Evolutionary conservation across 92 coral and sea anemone species (phyloP), one percentile per base, ranked within the genome.

Genomic region (Heliopora coerulea): DNA sequence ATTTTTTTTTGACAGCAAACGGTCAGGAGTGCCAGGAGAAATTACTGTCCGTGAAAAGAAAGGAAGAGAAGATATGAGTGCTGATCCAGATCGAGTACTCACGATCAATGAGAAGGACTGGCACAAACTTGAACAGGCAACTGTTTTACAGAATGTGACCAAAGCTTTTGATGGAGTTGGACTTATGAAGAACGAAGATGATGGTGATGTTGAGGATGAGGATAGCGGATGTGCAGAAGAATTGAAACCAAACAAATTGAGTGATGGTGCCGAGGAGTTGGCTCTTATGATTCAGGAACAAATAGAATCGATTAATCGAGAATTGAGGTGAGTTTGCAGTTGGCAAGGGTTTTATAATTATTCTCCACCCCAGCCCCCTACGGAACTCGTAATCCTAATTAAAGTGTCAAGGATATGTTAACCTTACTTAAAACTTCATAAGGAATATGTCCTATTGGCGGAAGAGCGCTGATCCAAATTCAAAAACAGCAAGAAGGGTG

Each of bases 61-160:
- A 62, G 99, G 99, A 5, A 95, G 99, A 1, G 83, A 65, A 25
- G 88, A 96, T 29, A 72, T 95, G 28, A 85, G 82, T 50, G 89
- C 84, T 25, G 85, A 91, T 56, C 99, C 95, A 1, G 89, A 92
- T 49, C 90, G 91, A 33, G 99, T 95, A 26, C 84, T 85, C 59
- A 95, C 99, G 1, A 91, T 95, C 1, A 90, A 95, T 44, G 99
- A 95, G 73, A 91, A 95, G 60, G 99, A 95, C 68, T 95, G 99
- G 99, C 99, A 95, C 33, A 95, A 95, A 66, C 78, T 95, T 21
- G 96, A 95, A 40, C 99, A 95, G 74, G 97, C 80, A 15, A 95
- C 87, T 18, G 99, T 95, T 3, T 84, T 95, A 0, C 87, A 90
- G 34, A 95, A 85, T 75, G 96, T 89, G 3, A 68, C 98, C 18